These are phyloP conservation scores for Nebria salina DNA, from an alignment of 2,888 invertebrate species.

Conservation along the genomic window DNA sequence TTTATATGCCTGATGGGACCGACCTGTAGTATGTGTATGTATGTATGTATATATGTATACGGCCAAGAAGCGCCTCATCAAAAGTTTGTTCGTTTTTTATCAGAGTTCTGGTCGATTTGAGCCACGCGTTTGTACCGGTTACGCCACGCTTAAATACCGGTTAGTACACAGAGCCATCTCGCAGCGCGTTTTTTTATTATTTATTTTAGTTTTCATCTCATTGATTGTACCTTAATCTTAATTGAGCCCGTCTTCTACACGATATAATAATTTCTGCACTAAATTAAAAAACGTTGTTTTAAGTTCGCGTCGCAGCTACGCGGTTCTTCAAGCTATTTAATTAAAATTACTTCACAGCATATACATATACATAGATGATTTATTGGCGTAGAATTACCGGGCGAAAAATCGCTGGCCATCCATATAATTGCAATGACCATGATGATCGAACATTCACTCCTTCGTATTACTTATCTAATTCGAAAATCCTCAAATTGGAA, in stretches of 20 bases:
- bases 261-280: constrained; percentile 37
- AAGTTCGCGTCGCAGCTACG: not conserved
- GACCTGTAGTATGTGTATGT: not conserved
- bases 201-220: not conserved
- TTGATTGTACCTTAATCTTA: not conserved
- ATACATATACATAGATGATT: constrained; percentile 11
- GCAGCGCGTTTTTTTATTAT: not conserved
- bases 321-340: constrained; percentile 4
- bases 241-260: constrained; percentile 16
- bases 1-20: not conserved
- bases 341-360: constrained; percentile 24
- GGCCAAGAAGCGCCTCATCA: not conserved
- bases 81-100: constrained; percentile 1
- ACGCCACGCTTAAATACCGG: constrained; percentile 28
- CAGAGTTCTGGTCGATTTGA: constrained; percentile 39
- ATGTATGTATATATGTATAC: not conserved
- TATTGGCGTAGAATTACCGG: constrained; percentile 4
- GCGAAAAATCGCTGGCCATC: not conserved
- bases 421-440: not conserved
- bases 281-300: constrained; percentile 22
- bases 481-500: no score
- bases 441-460: not conserved
- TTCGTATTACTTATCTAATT: not conserved
- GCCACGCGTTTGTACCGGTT: constrained; percentile 28
- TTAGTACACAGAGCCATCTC: constrained; percentile 1